A percentile compares a stretch with the other conserved stretches of the same genome.
Evolutionary conservation across 2,888 invertebrate species (phyloP).

Genomic region (Euclidia mi): DNA sequence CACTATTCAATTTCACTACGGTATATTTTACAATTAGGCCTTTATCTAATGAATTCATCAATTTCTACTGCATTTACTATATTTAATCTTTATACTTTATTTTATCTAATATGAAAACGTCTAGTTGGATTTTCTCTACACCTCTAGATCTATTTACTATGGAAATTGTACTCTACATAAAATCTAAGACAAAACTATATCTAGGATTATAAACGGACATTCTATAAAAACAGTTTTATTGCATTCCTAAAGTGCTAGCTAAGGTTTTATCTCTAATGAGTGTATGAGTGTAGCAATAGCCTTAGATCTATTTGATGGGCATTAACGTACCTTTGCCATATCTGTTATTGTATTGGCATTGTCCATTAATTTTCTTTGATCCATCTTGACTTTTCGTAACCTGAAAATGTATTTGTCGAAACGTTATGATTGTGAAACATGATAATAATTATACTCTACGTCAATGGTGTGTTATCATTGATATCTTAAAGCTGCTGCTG

Average conservation of each 20-base stretch:
- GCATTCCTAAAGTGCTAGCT: conserved; percentile 66
- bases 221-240: conserved; percentile 26
- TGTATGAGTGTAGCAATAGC: conserved; percentile 85
- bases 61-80: not conserved
- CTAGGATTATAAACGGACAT: not conserved
- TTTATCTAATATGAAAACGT: not conserved
- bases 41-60: not conserved
- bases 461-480: not conserved
- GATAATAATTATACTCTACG: not conserved
- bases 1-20: too few species aligned
- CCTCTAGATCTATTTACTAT: not conserved
- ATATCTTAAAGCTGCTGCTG: too few species aligned
- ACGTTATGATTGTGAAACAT: conserved; percentile 1
- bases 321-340: conserved; percentile 98
- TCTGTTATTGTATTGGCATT: conserved; percentile 99
- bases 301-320: conserved; percentile 40
- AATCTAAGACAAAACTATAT: not conserved
- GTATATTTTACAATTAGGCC: not conserved
- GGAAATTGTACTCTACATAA: not conserved
- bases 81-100: too few species aligned
- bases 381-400: conserved; percentile 99
- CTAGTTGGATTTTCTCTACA: not conserved
- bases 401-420: conserved; percentile 87
- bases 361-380: conserved; percentile 99
- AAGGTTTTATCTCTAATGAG: conserved; percentile 73